Percentiles rank a stretch among this genome's conserved stretches.
phyloP scores from a whole-genome alignment of 1,140 invertebrate species.

The Diploscapter pachys region DNA sequence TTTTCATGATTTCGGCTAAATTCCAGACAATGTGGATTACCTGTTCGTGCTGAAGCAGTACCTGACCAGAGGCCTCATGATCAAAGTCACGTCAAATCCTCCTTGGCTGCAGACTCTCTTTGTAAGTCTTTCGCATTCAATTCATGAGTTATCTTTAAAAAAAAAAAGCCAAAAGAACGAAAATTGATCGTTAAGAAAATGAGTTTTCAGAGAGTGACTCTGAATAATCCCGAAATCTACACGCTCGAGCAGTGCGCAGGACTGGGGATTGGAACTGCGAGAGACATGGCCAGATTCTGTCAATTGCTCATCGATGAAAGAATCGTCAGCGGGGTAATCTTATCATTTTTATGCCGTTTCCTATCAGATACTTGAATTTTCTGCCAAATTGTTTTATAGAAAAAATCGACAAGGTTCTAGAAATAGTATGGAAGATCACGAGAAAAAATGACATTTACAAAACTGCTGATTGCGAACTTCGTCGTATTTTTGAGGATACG shows the following conservation, averaged over 20 bases:
- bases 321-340: slow-evolving; percentile 17
- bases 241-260: slow-evolving; percentile 28
- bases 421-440: too few relatives aligned
- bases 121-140: slow-evolving; percentile 10
- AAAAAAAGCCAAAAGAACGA: neutral
- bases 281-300: slow-evolving; percentile 27
- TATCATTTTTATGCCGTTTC: too few relatives aligned
- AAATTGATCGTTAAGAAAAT: slow-evolving; percentile 4
- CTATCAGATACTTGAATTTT: too few relatives aligned
- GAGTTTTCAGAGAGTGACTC: slow-evolving; percentile 26
- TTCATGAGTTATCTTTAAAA: neutral
- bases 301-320: slow-evolving; percentile 15
- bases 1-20: neutral
- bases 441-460: too few relatives aligned
- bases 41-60: slow-evolving; percentile 31
- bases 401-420: too few relatives aligned
- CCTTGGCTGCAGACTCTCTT: slow-evolving; percentile 32
- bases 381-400: too few relatives aligned
- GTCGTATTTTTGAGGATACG: too few relatives aligned
- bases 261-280: slow-evolving; percentile 25
- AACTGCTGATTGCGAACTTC: too few relatives aligned
- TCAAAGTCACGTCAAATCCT: slow-evolving; percentile 25
- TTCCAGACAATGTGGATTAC: slow-evolving; percentile 24
- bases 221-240: slow-evolving; percentile 35
- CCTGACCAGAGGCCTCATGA: slow-evolving; percentile 10